These are phyloP conservation scores for Hemitrygon akajei DNA, from an alignment of 2,797 vertebrate species.

Conservation along the genomic window DNA sequence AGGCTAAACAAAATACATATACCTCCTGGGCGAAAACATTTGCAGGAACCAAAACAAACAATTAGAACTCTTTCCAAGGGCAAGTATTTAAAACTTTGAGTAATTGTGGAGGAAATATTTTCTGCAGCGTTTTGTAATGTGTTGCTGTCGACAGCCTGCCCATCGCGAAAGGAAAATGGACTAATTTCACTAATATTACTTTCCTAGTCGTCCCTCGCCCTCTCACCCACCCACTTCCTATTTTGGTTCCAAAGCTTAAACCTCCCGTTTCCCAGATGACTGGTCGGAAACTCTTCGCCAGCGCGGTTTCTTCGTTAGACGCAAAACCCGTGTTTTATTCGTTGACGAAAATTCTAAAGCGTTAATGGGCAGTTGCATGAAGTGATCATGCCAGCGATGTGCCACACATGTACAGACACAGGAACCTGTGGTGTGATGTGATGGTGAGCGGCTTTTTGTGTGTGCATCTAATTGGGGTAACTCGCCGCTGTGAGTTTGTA, in stretches of 20 bases:
- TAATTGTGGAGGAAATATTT: neutral
- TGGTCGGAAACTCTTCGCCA: neutral
- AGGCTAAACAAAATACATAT: neutral
- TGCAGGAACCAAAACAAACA: neutral
- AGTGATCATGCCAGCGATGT: neutral
- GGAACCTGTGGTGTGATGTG: neutral
- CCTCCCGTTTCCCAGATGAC: neutral
- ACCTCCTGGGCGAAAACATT: neutral
- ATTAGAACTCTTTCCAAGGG: neutral
- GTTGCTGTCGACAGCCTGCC: neutral
- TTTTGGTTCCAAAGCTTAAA: neutral
- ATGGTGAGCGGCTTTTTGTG: neutral
- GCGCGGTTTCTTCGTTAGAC: neutral
- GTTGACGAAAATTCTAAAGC: neutral
- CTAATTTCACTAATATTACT: neutral
- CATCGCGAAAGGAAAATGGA: neutral
- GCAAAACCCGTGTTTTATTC: neutral
- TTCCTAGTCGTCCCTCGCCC: neutral
- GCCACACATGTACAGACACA: neutral
- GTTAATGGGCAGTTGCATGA: neutral
- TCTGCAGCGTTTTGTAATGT: neutral
- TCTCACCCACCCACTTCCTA: neutral
- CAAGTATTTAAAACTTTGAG: neutral
- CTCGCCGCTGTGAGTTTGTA: conserved; percentile 5
- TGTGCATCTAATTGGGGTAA: conserved; percentile 1